Percentiles rank a stretch among this genome's conserved stretches.
Evolutionary conservation across 2,888 invertebrate genomes (phyloP).

Genomic region (Coleophora flavipennella): DNA sequence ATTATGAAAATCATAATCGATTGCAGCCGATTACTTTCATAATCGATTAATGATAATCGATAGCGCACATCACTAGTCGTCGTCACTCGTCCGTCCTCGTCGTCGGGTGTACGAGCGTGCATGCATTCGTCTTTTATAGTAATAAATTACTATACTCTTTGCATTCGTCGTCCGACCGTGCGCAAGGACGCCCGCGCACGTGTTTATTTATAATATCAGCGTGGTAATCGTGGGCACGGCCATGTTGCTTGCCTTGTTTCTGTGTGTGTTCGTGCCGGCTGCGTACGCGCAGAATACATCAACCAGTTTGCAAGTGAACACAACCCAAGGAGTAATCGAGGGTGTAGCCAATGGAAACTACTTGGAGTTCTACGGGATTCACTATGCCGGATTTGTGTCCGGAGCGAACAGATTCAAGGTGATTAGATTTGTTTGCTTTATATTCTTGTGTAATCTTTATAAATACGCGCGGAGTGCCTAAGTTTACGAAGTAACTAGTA

Average conservation of each 20-base stretch:
- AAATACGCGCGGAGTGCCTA: no score
- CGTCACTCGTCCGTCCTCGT: no score
- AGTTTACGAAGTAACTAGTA: no score
- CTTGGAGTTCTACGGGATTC: conserved; percentile 43
- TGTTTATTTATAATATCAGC: no score
- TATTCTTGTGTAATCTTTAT: conserved; percentile 1
- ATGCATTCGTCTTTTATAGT: no score
- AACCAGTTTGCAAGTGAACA: conserved; percentile 26
- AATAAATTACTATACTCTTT: no score
- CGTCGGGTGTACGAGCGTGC: no score
- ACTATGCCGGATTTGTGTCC: conserved; percentile 35
- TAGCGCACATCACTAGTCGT: no score
- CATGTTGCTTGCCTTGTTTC: conserved; percentile 15
- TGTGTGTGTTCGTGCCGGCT: conserved; percentile 18
- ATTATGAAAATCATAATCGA: no score
- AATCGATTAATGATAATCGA: no score
- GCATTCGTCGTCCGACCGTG: neutral
- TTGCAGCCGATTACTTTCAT: no score
- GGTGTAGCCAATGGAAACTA: conserved; percentile 40
- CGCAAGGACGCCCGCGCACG: neutral
- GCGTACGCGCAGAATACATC: conserved; percentile 29
- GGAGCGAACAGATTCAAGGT: conserved; percentile 32
- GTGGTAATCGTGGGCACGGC: neutral
- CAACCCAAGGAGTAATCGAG: conserved; percentile 41
- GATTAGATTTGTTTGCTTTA: conserved; percentile 4